phyloP scores from a whole-genome alignment of 2,888 invertebrate species.

The Agonopterix arenella region DNA sequence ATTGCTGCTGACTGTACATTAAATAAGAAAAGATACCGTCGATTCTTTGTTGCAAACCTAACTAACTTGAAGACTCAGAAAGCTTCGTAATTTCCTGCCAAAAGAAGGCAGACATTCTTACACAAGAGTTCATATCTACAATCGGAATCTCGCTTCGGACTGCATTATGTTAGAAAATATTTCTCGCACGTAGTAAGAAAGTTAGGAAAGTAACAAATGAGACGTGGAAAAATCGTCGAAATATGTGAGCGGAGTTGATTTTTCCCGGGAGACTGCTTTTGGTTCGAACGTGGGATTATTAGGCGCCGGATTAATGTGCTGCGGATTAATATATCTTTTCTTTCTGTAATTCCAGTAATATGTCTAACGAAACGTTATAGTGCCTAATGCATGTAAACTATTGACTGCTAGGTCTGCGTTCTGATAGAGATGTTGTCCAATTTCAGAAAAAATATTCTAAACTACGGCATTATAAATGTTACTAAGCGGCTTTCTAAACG shows the following conservation, averaged over 20 bases:
- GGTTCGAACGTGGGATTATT: conserved; percentile 34
- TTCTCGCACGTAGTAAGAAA: conserved; percentile 48
- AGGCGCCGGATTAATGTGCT: conserved; percentile 42
- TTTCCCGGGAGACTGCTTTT: conserved; percentile 38
- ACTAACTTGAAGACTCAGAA: neutral
- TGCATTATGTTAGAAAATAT: conserved; percentile 23
- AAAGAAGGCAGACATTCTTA: neutral
- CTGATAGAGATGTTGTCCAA: no score
- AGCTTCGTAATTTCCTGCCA: neutral
- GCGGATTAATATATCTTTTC: no score
- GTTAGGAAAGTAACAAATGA: conserved; percentile 62
- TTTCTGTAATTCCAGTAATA: no score
- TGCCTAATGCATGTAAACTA: no score
- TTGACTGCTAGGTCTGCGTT: no score
- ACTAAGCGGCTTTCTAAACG: no score
- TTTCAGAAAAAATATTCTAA: no score
- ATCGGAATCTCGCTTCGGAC: conserved; percentile 13
- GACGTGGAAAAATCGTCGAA: conserved; percentile 62
- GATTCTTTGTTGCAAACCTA: no score
- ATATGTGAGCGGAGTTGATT: conserved; percentile 64
- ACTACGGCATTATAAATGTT: no score
- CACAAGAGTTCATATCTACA: conserved; percentile 9
- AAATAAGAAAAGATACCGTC: no score
- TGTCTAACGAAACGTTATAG: no score
- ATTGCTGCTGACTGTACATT: no score